phyloP scores from a whole-genome alignment of 2,113 vertebrate genomes.

The Mirounga angustirostris region DNA sequence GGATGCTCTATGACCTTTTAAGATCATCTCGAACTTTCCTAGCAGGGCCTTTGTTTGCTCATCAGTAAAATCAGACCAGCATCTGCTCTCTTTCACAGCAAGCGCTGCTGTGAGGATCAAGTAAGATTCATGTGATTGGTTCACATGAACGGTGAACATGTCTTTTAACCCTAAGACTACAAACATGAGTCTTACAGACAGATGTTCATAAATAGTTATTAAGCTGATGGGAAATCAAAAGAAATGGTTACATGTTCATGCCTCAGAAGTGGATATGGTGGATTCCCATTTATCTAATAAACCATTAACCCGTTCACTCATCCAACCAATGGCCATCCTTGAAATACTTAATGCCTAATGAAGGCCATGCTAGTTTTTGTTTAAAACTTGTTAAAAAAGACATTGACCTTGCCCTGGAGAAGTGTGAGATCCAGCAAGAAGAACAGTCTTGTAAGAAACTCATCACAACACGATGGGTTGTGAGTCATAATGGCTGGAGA shows the following conservation, averaged over 20 bases:
- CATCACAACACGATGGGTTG: not conserved
- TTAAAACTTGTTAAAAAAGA: conserved; percentile 2
- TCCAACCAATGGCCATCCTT: not conserved
- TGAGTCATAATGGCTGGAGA: not conserved
- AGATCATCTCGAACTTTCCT: not conserved
- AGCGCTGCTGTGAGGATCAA: not conserved
- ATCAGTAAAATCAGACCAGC: not conserved
- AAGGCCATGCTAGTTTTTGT: not conserved
- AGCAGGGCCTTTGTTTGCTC: not conserved
- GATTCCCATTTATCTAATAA: not conserved
- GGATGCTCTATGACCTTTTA: not conserved
- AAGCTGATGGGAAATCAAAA: not conserved
- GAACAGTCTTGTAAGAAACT: not conserved
- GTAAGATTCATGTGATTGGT: not conserved
- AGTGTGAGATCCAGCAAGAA: not conserved
- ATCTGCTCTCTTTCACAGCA: not conserved
- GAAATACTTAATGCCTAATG: not conserved
- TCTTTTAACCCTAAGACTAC: not conserved
- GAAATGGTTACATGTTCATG: not conserved
- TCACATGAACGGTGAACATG: not conserved
- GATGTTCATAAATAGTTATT: not conserved
- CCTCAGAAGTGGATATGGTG: not conserved
- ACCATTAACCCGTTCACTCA: not conserved
- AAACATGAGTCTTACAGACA: not conserved
- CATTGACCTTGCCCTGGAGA: not conserved